A percentile compares a stretch with the other conserved stretches of the same genome.
Conservation (phyloP, 2,888 invertebrate genomes). For the Macaria liturata region DNA sequence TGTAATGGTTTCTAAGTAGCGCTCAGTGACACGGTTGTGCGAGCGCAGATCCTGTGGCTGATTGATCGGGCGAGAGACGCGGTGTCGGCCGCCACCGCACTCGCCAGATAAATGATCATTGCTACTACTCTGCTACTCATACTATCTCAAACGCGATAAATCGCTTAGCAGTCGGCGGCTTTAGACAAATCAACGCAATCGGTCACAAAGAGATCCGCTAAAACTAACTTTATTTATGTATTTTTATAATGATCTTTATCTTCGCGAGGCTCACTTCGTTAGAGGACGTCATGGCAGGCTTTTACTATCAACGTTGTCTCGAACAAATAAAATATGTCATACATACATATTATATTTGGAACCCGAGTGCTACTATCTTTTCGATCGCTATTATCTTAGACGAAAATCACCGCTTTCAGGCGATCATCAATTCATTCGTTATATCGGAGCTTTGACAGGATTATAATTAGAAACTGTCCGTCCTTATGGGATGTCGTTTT, state of each 20-base stretch:
- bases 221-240: conserved; percentile 17
- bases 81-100: conserved; percentile 40
- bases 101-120: conserved; percentile 42
- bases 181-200: conserved; percentile 22
- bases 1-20: conserved; percentile 58
- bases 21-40: conserved; percentile 67
- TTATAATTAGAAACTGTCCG: conserved; percentile 82
- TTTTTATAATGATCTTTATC: conserved; percentile 11
- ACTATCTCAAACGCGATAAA: conserved; percentile 29
- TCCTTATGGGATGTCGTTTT: conserved; percentile 79
- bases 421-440: conserved; percentile 79
- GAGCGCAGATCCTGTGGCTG: conserved; percentile 78
- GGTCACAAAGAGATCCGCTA: conserved; percentile 9
- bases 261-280: conserved; percentile 8
- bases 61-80: conserved; percentile 56
- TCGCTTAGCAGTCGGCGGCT: conserved; percentile 14
- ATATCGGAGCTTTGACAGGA: conserved; percentile 80
- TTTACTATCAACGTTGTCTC: background rate
- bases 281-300: background rate
- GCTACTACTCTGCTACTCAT: conserved; percentile 3
- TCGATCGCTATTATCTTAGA: conserved; percentile 68
- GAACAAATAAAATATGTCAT: conserved; percentile 55
- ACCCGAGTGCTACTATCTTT: conserved; percentile 65
- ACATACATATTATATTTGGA: conserved; percentile 50
- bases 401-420: conserved; percentile 70